Conservation (phyloP, 1,140 invertebrate species). For the Helicoverpa zea region DNA sequence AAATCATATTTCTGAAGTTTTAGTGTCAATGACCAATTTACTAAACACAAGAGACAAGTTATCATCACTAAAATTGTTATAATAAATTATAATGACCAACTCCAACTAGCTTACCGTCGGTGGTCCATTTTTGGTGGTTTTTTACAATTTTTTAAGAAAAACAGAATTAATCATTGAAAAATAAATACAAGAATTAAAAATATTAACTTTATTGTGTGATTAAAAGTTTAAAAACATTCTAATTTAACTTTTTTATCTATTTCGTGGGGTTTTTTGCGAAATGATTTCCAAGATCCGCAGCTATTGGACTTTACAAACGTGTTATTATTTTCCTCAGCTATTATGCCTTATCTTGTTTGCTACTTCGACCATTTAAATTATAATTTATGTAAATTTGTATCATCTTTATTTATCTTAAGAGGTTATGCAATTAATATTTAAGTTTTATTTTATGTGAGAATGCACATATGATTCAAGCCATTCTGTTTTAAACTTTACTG, state of each 20-base stretch:
- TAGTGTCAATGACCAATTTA: slow-evolving; percentile 6
- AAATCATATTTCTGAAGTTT: background rate
- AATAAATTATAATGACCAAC: slow-evolving; percentile 18
- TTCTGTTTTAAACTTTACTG: background rate
- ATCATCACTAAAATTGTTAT: background rate
- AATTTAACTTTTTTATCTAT: slow-evolving; percentile 27
- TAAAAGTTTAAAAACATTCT: slow-evolving; percentile 25
- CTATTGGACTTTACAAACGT: slow-evolving; percentile 1
- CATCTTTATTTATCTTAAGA: slow-evolving; percentile 45
- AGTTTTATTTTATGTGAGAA: slow-evolving; percentile 10
- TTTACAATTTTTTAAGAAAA: background rate
- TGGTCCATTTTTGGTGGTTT: background rate
- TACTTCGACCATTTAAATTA: slow-evolving; percentile 49
- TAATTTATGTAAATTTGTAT: slow-evolving; percentile 56
- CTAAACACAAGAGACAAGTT: slow-evolving; percentile 9
- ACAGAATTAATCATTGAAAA: slow-evolving; percentile 3
- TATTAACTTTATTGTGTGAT: slow-evolving; percentile 8
- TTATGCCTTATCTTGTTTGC: slow-evolving; percentile 27
- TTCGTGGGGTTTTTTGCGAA: slow-evolving; percentile 7
- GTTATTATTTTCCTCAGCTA: slow-evolving; percentile 45
- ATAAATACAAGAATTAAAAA: slow-evolving; percentile 32
- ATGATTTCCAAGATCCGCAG: background rate
- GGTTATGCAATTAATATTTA: slow-evolving; percentile 35
- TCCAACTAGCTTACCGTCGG: background rate
- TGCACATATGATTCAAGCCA: background rate